These are phyloP conservation scores for Dysmachus trigonus DNA, from an alignment of 2,888 invertebrate genomes.

Conservation along the genomic window DNA sequence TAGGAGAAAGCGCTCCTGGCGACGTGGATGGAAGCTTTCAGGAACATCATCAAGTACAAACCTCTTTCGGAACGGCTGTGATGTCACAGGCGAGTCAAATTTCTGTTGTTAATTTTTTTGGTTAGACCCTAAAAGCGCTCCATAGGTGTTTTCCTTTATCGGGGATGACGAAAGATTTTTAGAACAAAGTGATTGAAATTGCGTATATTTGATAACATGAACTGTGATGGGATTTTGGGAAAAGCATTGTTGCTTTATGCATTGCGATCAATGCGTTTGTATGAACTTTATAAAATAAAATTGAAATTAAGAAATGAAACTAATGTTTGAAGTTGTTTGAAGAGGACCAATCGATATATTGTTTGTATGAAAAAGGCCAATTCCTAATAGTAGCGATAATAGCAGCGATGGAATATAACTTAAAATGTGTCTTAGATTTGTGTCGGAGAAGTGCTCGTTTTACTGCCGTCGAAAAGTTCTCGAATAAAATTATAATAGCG, in stretches of 20 bases:
- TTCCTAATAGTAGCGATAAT: neutral
- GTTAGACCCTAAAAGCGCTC: neutral
- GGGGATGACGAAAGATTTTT: neutral
- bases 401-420: neutral
- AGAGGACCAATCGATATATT: neutral
- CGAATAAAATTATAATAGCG: neutral
- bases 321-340: neutral
- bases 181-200: neutral
- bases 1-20: neutral
- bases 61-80: conserved; percentile 17
- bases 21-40: conserved; percentile 30
- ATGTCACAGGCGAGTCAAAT: conserved; percentile 32
- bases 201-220: neutral
- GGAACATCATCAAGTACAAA: conserved; percentile 32
- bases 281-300: neutral
- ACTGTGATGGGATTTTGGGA: neutral
- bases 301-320: neutral
- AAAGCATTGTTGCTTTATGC: neutral
- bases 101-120: conserved; percentile 12
- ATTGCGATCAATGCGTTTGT: neutral
- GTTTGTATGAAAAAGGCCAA: neutral
- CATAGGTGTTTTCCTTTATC: neutral
- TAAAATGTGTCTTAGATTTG: neutral
- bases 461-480: neutral
- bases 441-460: neutral